Percentiles rank a stretch among this genome's conserved stretches.
These are phyloP conservation scores for Tenebrosternarchus preto DNA, from an alignment of 2,113 vertebrate species.

Conservation along the genomic window DNA sequence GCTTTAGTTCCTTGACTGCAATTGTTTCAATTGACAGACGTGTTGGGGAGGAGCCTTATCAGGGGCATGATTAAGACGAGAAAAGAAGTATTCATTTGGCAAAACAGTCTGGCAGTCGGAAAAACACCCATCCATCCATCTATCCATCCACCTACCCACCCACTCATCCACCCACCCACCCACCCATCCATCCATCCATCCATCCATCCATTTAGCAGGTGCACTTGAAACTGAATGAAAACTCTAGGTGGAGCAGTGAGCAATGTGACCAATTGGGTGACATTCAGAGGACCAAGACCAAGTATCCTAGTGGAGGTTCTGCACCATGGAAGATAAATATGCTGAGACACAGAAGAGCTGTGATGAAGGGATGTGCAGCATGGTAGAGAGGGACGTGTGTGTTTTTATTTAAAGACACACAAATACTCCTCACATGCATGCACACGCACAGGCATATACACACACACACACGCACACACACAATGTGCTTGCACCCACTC, in stretches of 20 bases:
- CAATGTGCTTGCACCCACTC: constrained; percentile 49
- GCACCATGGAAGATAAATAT: constrained; percentile 21
- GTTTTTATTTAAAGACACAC: constrained; percentile 29
- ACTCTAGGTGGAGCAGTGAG: neutral
- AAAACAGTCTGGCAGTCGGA: constrained; percentile 75
- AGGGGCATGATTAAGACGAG: constrained; percentile 47
- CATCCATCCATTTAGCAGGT: constrained; percentile 52
- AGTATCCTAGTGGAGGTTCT: neutral
- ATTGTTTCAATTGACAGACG: constrained; percentile 60
- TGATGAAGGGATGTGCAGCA: constrained; percentile 33
- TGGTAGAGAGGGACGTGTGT: constrained; percentile 22
- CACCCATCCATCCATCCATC: too few species aligned
- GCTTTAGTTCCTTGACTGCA: constrained; percentile 35
- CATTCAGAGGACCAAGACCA: constrained; percentile 13
- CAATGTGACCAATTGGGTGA: neutral
- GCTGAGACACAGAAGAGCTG: constrained; percentile 19
- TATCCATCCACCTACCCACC: too few species aligned
- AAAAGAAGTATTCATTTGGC: constrained; percentile 66
- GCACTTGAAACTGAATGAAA: constrained; percentile 26
- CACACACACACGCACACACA: constrained; percentile 49
- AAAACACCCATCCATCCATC: constrained; percentile 58
- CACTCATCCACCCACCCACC: too few species aligned
- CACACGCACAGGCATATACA: constrained; percentile 53
- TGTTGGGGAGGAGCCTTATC: constrained; percentile 38
- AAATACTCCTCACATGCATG: constrained; percentile 44